A percentile compares a stretch with the other conserved stretches of the same genome.
Conservation (phyloP, 2,113 vertebrate genomes). For the Casuarius casuarius region DNA sequence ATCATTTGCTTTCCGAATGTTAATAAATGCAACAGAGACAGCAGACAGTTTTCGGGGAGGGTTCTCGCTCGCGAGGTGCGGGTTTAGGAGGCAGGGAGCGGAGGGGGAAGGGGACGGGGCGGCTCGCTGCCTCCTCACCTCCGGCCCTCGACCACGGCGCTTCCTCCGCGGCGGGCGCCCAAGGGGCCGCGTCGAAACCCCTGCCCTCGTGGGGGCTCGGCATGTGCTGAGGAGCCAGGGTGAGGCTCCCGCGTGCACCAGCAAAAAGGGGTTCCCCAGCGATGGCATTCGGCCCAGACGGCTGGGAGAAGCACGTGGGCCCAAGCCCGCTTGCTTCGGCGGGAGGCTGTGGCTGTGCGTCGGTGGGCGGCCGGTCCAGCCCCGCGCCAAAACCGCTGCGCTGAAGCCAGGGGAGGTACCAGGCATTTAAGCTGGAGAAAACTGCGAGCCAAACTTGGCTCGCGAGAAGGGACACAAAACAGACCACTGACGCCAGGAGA, state of each 20-base stretch:
- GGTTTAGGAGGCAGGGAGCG: fast-evolving
- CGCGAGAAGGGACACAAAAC: fast-evolving
- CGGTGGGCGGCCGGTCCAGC: fast-evolving
- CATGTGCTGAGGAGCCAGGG: fast-evolving
- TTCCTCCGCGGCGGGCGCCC: no score
- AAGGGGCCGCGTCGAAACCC: background rate
- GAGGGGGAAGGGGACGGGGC: no score
- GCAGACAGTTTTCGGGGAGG: background rate
- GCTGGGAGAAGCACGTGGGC: background rate
- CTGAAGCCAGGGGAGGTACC: background rate
- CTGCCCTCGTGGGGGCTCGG: background rate
- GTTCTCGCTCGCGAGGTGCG: fast-evolving
- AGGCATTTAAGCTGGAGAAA: fast-evolving
- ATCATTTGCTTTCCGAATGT: background rate
- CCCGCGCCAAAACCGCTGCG: fast-evolving
- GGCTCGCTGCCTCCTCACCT: background rate
- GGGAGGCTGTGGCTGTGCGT: background rate
- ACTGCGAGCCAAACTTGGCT: fast-evolving
- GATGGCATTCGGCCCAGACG: background rate
- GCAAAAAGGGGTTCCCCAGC: background rate
- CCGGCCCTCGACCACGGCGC: background rate
- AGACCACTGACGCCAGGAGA: fast-evolving
- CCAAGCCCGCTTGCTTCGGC: fast-evolving
- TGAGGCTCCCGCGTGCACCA: background rate
- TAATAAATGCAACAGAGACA: background rate